These are phyloP conservation scores for Sternarchorhynchus goeldii DNA, from an alignment of 2,797 vertebrate genomes.

Conservation along the genomic window DNA sequence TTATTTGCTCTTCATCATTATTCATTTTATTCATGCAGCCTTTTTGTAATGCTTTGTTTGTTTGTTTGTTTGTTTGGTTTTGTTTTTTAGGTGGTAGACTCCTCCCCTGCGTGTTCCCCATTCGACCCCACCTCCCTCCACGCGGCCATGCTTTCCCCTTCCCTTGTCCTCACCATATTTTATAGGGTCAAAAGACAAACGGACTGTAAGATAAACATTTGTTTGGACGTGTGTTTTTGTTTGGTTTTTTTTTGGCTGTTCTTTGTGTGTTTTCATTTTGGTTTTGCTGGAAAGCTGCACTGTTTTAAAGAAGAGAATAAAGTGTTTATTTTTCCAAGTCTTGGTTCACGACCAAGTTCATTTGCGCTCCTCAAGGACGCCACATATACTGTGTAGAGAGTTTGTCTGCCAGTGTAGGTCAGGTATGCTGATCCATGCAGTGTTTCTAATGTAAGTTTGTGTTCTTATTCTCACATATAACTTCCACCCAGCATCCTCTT, in stretches of 20 bases:
- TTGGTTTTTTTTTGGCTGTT: constrained; percentile 3
- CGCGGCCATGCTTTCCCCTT: constrained; percentile 56
- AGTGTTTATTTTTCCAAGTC: constrained; percentile 14
- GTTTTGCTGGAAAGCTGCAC: neutral
- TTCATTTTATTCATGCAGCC: neutral
- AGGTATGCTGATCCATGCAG: too few species aligned
- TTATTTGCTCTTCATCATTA: neutral
- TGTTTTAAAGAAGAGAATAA: constrained; percentile 1
- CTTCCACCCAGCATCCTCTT: neutral
- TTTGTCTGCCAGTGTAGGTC: neutral
- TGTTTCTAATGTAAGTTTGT: neutral
- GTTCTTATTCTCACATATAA: neutral
- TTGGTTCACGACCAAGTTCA: neutral
- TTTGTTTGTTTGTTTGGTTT: neutral
- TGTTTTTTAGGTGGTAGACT: constrained; percentile 19
- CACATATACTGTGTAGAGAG: too few species aligned
- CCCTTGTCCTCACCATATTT: neutral
- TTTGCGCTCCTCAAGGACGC: neutral
- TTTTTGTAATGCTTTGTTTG: constrained; percentile 6
- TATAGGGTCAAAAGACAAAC: neutral
- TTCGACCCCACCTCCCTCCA: constrained; percentile 21
- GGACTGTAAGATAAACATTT: too few species aligned
- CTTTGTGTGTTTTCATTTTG: neutral
- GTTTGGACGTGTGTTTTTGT: neutral
- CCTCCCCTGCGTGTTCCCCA: constrained; percentile 16